Conservation (phyloP, 2,888 invertebrate species). For the Brachylomia viminalis region DNA sequence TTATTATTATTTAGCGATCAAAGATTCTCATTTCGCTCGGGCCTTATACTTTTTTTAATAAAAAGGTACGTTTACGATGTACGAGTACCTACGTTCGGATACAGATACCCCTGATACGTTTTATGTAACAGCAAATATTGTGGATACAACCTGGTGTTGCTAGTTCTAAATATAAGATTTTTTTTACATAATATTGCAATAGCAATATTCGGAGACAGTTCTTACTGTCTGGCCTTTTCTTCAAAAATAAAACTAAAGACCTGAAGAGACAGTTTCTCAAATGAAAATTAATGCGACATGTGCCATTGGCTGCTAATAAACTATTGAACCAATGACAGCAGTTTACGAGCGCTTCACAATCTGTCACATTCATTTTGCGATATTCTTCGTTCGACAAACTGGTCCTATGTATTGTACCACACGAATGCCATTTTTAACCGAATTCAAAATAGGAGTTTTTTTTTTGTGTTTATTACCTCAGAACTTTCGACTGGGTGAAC, state of each 20-base stretch:
- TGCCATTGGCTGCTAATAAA: no score
- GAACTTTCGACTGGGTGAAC: no score
- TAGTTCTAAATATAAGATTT: neutral
- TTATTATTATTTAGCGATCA: neutral
- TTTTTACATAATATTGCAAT: slow-evolving; percentile 5
- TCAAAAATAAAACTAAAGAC: neutral
- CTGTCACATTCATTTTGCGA: no score
- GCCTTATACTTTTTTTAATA: neutral
- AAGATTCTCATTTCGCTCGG: neutral
- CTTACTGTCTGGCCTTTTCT: neutral
- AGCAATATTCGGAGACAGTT: neutral
- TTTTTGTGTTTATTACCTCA: no score
- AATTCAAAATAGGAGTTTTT: no score
- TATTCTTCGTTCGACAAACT: no score
- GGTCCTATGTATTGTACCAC: no score
- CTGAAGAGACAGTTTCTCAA: no score
- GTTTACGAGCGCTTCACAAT: no score
- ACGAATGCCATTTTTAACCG: no score
- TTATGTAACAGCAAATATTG: slow-evolving; percentile 5
- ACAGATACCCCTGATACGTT: neutral
- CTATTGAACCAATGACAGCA: no score
- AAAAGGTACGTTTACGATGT: neutral
- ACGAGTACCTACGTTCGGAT: neutral
- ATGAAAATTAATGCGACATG: no score
- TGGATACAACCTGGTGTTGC: slow-evolving; percentile 3